These are phyloP conservation scores for Lasioglossum vierecki DNA, from an alignment of 2,888 invertebrate species.

Conservation along the genomic window DNA sequence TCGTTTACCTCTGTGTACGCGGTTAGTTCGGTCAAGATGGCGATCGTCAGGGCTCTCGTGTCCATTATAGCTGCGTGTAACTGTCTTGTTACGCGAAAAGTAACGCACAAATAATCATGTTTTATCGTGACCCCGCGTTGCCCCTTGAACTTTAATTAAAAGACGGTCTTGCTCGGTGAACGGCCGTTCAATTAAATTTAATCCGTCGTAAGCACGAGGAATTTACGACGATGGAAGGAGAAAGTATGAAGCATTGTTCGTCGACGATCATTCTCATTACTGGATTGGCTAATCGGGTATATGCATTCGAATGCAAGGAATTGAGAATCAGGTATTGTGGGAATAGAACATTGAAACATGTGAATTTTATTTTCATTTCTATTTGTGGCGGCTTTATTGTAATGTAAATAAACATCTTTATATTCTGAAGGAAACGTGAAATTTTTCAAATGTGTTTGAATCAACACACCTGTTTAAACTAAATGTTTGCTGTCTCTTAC, in stretches of 20 bases:
- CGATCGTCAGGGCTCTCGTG: conserved; percentile 52
- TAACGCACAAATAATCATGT: conserved; percentile 49
- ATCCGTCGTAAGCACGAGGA: neutral
- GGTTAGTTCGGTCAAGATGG: conserved; percentile 58
- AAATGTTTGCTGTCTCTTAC: too few species aligned
- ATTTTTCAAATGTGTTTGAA: too few species aligned
- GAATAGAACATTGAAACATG: neutral
- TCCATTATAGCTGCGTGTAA: conserved; percentile 49
- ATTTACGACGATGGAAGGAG: neutral
- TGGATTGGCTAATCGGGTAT: neutral
- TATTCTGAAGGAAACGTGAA: neutral
- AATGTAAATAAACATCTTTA: neutral
- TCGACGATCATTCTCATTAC: neutral
- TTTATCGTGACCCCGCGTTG: conserved; percentile 18
- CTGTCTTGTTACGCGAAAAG: conserved; percentile 59
- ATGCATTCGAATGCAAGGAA: neutral
- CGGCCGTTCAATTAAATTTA: conserved; percentile 21
- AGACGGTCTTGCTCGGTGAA: neutral
- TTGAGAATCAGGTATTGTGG: neutral
- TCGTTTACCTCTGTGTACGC: conserved; percentile 42
- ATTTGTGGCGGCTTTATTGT: neutral
- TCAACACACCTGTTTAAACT: too few species aligned
- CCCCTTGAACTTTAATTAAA: conserved; percentile 36
- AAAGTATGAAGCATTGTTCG: neutral
- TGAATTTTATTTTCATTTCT: neutral